Evolutionary conservation across 2,113 vertebrate species (phyloP).

Genomic region (Plectropomus leopardus): DNA sequence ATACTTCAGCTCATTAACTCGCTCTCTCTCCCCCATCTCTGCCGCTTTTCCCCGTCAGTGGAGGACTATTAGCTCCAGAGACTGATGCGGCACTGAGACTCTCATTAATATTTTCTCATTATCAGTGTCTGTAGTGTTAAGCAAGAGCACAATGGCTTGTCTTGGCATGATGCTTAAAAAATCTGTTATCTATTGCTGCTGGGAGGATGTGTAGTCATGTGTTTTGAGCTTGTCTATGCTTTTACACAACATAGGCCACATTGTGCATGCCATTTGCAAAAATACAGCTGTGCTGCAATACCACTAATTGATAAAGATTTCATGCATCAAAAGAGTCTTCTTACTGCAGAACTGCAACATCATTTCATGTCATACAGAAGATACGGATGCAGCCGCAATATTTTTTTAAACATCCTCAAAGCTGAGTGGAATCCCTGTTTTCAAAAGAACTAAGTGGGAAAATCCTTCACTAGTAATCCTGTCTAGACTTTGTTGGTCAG

Average conservation of each 20-base stretch:
- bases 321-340: neutral
- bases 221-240: conserved; percentile 11
- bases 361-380: neutral
- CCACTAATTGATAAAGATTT: neutral
- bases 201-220: conserved; percentile 25
- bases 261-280: neutral
- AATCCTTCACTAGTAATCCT: neutral
- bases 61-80: conserved; percentile 59
- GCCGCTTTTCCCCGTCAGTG: conserved; percentile 40
- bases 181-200: conserved; percentile 31
- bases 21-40: conserved; percentile 22
- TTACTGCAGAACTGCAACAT: neutral
- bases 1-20: conserved; percentile 63
- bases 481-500: neutral
- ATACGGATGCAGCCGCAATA: neutral
- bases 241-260: neutral
- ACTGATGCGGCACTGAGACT: conserved; percentile 40
- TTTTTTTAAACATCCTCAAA: neutral
- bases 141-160: conserved; percentile 47
- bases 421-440: neutral
- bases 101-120: conserved; percentile 73
- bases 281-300: neutral
- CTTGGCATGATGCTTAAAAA: conserved; percentile 47
- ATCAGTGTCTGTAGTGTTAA: conserved; percentile 50
- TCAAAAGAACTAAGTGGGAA: neutral